phyloP scores from a whole-genome alignment of 2,113 vertebrate genomes.

The Eidolon helvum region DNA sequence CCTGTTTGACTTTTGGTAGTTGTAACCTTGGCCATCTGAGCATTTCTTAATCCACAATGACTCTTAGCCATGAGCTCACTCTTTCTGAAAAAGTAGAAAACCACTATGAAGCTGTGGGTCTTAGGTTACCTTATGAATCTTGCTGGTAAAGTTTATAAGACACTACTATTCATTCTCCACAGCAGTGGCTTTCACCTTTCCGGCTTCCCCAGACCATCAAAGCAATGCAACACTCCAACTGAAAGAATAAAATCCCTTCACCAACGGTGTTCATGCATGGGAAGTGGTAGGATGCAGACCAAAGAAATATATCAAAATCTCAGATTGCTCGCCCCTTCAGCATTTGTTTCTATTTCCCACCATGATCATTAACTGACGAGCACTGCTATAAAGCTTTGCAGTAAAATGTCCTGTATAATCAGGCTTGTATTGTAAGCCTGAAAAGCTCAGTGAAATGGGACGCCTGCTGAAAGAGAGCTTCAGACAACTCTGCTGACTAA shows the following conservation, averaged over 20 bases:
- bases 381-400: not conserved
- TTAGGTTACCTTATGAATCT: constrained; percentile 43
- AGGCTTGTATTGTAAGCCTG: not conserved
- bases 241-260: not conserved
- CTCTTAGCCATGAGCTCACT: constrained; percentile 62
- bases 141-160: not conserved
- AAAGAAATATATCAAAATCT: not conserved
- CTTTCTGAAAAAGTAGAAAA: constrained; percentile 62
- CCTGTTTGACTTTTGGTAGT: constrained; percentile 42
- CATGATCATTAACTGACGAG: too few relatives aligned
- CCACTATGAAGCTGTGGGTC: constrained; percentile 25
- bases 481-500: not conserved
- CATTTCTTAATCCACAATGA: constrained; percentile 61
- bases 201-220: not conserved
- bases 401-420: not conserved
- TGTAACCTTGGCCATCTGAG: constrained; percentile 19
- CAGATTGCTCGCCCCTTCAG: not conserved
- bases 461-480: not conserved
- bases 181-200: not conserved
- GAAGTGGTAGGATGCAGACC: not conserved
- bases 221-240: not conserved
- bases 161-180: constrained; percentile 11
- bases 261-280: not conserved
- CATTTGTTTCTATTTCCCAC: not conserved
- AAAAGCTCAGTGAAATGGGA: not conserved